Evolutionary conservation across 2,113 vertebrate genomes (phyloP).

Genomic region (Oncorhynchus keta): DNA sequence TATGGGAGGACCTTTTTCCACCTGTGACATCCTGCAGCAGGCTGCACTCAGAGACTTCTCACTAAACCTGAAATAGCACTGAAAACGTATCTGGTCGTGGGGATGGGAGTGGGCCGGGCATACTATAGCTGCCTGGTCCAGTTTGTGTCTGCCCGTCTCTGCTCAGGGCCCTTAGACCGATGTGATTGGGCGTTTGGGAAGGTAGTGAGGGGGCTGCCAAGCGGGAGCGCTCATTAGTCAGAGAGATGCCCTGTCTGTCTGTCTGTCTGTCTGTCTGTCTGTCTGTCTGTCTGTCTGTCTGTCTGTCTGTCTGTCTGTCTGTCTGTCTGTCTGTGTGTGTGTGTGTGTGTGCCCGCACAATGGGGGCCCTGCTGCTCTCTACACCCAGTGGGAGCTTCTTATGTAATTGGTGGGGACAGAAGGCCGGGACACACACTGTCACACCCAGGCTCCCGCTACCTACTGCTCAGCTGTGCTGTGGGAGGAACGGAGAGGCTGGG

Average conservation of each 20-base stretch:
- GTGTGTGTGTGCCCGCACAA: not conserved
- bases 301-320: not conserved
- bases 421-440: conserved; percentile 5
- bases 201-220: conserved; percentile 21
- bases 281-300: conserved; percentile 2
- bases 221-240: conserved; percentile 54
- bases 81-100: not conserved
- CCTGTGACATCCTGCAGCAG: not conserved
- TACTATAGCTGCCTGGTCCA: not conserved
- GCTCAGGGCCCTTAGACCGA: not conserved
- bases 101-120: no score
- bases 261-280: no score
- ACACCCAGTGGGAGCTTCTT: conserved; percentile 34
- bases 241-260: conserved; percentile 6
- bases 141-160: not conserved
- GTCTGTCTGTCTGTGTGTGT: not conserved
- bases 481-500: conserved; percentile 9
- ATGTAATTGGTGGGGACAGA: conserved; percentile 35
- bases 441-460: conserved; percentile 40
- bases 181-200: not conserved
- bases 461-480: conserved; percentile 60
- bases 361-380: conserved; percentile 25
- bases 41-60: not conserved
- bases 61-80: not conserved
- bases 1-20: conserved; percentile 44